Evolutionary conservation across 2,113 vertebrate species (phyloP).

Genomic region (Jaculus jaculus): DNA sequence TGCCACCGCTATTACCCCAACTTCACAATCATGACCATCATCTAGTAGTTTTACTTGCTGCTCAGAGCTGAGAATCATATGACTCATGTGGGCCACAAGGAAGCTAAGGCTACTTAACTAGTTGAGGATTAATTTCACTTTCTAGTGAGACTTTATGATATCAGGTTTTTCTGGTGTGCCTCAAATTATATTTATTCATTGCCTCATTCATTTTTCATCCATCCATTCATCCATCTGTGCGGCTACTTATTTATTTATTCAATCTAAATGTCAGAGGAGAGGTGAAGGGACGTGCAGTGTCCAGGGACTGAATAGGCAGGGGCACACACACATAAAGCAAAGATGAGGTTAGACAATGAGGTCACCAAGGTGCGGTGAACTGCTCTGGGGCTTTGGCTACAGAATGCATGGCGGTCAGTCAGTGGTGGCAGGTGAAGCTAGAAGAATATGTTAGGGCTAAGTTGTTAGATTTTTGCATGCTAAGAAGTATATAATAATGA

Average conservation of each 20-base stretch:
- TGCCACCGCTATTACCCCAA: not conserved
- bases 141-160: conserved; percentile 12
- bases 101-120: not conserved
- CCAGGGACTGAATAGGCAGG: not conserved
- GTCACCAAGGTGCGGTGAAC: not conserved
- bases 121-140: not conserved
- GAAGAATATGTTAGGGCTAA: not conserved
- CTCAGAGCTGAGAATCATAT: not conserved
- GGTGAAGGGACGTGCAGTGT: not conserved
- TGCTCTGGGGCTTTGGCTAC: not conserved
- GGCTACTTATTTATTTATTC: conserved; percentile 12
- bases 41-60: not conserved
- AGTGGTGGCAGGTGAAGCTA: not conserved
- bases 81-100: not conserved
- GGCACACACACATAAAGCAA: not conserved
- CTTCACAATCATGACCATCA: not conserved
- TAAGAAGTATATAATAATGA: not conserved
- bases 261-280: not conserved
- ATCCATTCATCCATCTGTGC: not conserved
- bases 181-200: conserved; percentile 45
- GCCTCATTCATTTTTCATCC: conserved; percentile 12
- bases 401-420: not conserved
- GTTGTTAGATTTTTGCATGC: not conserved
- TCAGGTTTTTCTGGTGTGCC: not conserved
- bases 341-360: not conserved